Evolutionary conservation across 2,888 invertebrate species (phyloP).

Genomic region (Venusia cambrica): DNA sequence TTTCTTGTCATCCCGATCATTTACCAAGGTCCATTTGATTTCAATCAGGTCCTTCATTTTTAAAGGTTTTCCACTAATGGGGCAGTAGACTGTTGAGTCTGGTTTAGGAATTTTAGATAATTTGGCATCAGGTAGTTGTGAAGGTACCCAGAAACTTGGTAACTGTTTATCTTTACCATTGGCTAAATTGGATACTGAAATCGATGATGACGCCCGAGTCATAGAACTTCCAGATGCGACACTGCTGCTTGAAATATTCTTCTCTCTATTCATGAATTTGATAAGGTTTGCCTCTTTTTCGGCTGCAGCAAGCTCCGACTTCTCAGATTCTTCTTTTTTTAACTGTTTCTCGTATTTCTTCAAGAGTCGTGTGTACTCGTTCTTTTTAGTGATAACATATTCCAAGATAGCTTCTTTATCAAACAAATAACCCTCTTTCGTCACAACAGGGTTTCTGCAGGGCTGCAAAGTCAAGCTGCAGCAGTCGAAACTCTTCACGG

Average conservation of each 20-base stretch:
- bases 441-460: conserved; percentile 94
- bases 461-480: conserved; percentile 98
- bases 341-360: conserved; percentile 96
- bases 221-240: conserved; percentile 26
- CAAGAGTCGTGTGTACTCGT: conserved; percentile 91
- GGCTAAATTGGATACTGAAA: conserved; percentile 89
- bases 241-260: conserved; percentile 83
- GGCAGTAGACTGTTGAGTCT: conserved; percentile 65
- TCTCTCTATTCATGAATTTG: conserved; percentile 91
- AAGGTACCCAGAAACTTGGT: conserved; percentile 98
- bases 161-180: conserved; percentile 89
- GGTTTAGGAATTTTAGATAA: conserved; percentile 76
- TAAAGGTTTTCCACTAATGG: conserved; percentile 85
- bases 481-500: conserved; percentile 96
- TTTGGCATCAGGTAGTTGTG: conserved; percentile 93
- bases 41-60: conserved; percentile 96
- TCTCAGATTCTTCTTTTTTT: conserved; percentile 86
- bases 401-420: conserved; percentile 98
- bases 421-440: conserved; percentile 93
- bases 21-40: conserved; percentile 95
- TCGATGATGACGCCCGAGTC: conserved; percentile 38
- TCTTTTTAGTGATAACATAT: conserved; percentile 96
- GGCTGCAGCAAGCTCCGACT: conserved; percentile 85
- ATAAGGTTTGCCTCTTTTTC: conserved; percentile 88
- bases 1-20: conserved; percentile 92